Evolutionary conservation across 2,797 vertebrate genomes (phyloP).

Genomic region (Choloepus didactylus): DNA sequence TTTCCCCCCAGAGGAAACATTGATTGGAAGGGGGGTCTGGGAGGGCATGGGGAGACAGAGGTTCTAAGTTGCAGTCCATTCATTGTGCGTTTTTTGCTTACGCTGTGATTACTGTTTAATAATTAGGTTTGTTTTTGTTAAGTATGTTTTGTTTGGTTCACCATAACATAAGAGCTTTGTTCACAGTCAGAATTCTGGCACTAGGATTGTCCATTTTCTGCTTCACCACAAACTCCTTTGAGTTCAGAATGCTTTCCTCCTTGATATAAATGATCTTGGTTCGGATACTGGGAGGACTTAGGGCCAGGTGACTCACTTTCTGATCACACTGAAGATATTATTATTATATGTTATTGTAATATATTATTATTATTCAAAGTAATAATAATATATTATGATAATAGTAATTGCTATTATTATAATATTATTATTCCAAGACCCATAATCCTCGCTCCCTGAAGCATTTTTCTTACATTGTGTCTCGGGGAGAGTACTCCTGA

Average conservation of each 20-base stretch:
- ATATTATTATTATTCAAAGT: no score
- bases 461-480: not conserved
- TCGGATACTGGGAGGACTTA: not conserved
- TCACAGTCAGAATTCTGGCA: not conserved
- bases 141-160: not conserved
- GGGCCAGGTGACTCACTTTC: not conserved
- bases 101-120: not conserved
- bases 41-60: not conserved
- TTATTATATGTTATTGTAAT: no score
- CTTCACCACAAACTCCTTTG: not conserved
- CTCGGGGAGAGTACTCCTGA: not conserved
- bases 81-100: not conserved
- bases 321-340: not conserved
- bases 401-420: no score
- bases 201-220: not conserved
- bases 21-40: not conserved
- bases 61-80: not conserved
- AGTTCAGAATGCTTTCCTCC: not conserved
- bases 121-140: no score
- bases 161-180: not conserved
- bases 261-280: not conserved
- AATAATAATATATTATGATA: no score
- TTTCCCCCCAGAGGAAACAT: not conserved
- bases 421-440: not conserved
- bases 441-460: not conserved